A percentile compares a stretch with the other conserved stretches of the same genome.
Conservation (phyloP, 2,113 vertebrate species). For the Myanophis thanlyinensis region DNA sequence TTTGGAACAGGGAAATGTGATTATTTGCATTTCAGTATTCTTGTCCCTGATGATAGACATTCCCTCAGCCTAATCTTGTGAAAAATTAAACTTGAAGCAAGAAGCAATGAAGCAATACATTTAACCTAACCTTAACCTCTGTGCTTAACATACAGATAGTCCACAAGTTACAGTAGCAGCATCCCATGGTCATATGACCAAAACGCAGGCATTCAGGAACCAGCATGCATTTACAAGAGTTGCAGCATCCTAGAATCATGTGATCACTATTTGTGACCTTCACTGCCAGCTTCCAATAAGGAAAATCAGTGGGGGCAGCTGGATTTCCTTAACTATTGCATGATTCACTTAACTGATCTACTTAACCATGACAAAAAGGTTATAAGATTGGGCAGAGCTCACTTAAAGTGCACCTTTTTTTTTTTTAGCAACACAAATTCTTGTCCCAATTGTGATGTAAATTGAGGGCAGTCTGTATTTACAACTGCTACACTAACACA, state of each 20-base stretch:
- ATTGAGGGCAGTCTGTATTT: background rate
- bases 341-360: background rate
- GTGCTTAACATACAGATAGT: background rate
- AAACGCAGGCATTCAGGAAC: background rate
- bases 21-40: background rate
- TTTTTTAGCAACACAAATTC: background rate
- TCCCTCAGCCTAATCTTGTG: background rate
- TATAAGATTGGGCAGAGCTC: background rate
- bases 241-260: background rate
- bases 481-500: background rate
- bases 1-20: background rate
- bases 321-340: background rate
- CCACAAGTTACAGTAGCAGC: background rate
- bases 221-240: background rate
- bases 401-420: background rate
- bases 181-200: background rate
- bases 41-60: background rate
- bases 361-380: background rate
- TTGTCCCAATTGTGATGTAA: background rate
- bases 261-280: background rate
- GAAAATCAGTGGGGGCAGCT: background rate
- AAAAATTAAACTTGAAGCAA: background rate
- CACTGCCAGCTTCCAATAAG: background rate
- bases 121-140: background rate
- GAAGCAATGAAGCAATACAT: background rate